Conservation (phyloP, 1,140 invertebrate genomes). For the Nasonia vitripennis region DNA sequence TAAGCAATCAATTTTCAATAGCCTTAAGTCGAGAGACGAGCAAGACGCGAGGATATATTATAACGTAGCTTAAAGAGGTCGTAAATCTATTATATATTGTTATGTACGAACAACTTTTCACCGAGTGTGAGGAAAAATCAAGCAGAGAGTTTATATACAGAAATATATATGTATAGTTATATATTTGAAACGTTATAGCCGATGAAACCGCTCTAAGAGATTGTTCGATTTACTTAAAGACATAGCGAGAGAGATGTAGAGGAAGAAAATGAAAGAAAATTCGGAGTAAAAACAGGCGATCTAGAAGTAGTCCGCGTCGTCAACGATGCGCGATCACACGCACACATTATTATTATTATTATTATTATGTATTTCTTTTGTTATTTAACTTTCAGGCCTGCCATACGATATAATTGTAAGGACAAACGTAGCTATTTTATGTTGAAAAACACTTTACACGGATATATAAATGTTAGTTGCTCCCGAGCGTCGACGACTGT, state of each 20-base stretch:
- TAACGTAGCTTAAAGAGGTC: slow-evolving; percentile 22
- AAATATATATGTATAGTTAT: slow-evolving; percentile 21
- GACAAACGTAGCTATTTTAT: slow-evolving; percentile 34
- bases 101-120: slow-evolving; percentile 25
- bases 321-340: slow-evolving; percentile 6
- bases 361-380: slow-evolving; percentile 19
- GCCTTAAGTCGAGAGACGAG: slow-evolving; percentile 8
- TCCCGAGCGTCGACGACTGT: slow-evolving; percentile 31
- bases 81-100: slow-evolving; percentile 34
- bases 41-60: background rate
- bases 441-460: slow-evolving; percentile 15
- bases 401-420: slow-evolving; percentile 51
- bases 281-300: background rate
- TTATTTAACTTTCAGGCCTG: slow-evolving; percentile 48
- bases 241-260: background rate
- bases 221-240: slow-evolving; percentile 53
- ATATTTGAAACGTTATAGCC: background rate
- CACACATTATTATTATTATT: background rate
- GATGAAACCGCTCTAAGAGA: slow-evolving; percentile 43
- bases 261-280: background rate
- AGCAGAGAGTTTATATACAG: slow-evolving; percentile 11
- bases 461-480: background rate
- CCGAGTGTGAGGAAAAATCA: background rate
- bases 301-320: slow-evolving; percentile 7
- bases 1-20: slow-evolving; percentile 44